Evolutionary conservation across 2,888 invertebrate species (phyloP).

Genomic region (Acrobasis consociella): DNA sequence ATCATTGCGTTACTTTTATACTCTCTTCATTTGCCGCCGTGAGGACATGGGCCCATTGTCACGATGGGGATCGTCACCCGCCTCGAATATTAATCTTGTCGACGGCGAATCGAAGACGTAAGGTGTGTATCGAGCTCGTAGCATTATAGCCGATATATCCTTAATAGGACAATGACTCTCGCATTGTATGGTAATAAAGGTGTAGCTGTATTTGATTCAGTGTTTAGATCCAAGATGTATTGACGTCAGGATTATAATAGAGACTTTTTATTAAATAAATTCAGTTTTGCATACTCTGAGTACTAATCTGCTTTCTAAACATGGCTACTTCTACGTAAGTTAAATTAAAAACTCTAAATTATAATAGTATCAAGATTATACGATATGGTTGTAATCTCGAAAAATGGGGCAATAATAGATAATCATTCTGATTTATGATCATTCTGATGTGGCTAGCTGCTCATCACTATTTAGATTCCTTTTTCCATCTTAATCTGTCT

Average conservation of each 20-base stretch:
- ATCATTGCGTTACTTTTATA: neutral
- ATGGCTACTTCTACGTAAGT: no score
- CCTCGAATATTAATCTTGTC: conserved; percentile 78
- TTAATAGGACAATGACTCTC: conserved; percentile 67
- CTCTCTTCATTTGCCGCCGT: conserved; percentile 7
- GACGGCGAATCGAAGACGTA: conserved; percentile 57
- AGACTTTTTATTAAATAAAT: no score
- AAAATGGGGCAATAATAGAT: no score
- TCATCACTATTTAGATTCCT: no score
- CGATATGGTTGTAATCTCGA: no score
- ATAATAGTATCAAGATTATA: no score
- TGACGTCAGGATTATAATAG: neutral
- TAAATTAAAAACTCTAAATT: no score
- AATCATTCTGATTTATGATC: no score
- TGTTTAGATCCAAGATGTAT: neutral
- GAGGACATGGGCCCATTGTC: conserved; percentile 67
- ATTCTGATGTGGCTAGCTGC: no score
- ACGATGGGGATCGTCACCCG: conserved; percentile 67
- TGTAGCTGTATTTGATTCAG: conserved; percentile 25
- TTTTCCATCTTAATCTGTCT: no score
- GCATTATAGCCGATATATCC: conserved; percentile 51
- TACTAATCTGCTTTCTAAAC: no score
- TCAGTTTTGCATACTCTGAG: no score
- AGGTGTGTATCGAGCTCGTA: conserved; percentile 43
- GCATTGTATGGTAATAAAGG: conserved; percentile 44